Percentiles rank a stretch among this genome's conserved stretches.
These are phyloP conservation scores for Okamejei kenojei DNA, from an alignment of 2,797 vertebrate species.

Conservation along the genomic window DNA sequence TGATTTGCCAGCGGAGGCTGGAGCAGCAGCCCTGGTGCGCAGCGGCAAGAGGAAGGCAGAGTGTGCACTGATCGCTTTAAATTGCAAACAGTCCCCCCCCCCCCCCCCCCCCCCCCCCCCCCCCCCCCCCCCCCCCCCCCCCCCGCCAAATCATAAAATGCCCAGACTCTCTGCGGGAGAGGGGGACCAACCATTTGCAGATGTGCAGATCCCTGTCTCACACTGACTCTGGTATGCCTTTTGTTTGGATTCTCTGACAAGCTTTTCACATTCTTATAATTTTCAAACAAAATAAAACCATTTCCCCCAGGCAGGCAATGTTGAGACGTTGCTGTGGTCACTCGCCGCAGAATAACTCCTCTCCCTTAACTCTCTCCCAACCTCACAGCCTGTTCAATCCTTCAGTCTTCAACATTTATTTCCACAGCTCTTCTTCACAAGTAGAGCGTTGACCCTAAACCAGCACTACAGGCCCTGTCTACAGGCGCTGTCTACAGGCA, in stretches of 20 bases:
- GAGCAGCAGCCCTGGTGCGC: neutral
- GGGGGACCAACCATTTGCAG: slow-evolving; percentile 13
- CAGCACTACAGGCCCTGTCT: neutral
- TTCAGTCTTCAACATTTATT: neutral
- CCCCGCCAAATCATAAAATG: slow-evolving; percentile 26
- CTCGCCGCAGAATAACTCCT: neutral
- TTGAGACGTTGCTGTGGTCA: neutral
- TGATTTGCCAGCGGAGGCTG: neutral
- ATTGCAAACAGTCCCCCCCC: slow-evolving; percentile 5
- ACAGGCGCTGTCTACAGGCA: no score
- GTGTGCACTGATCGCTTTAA: slow-evolving; percentile 19
- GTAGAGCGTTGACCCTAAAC: neutral
- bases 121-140: neutral
- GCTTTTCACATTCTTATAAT: slow-evolving; percentile 23
- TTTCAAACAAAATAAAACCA: slow-evolving; percentile 7
- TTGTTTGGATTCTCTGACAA: slow-evolving; percentile 30
- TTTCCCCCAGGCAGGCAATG: slow-evolving; percentile 13
- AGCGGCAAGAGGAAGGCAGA: neutral
- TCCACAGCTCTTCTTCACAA: neutral
- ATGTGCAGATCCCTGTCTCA: neutral
- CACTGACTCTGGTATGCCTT: slow-evolving; percentile 25
- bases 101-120: neutral
- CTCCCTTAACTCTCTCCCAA: neutral
- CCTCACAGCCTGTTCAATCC: neutral
- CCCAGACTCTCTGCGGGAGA: slow-evolving; percentile 25